phyloP scores from a whole-genome alignment of 2,113 vertebrate species.

The Girardinichthys multiradiatus region DNA sequence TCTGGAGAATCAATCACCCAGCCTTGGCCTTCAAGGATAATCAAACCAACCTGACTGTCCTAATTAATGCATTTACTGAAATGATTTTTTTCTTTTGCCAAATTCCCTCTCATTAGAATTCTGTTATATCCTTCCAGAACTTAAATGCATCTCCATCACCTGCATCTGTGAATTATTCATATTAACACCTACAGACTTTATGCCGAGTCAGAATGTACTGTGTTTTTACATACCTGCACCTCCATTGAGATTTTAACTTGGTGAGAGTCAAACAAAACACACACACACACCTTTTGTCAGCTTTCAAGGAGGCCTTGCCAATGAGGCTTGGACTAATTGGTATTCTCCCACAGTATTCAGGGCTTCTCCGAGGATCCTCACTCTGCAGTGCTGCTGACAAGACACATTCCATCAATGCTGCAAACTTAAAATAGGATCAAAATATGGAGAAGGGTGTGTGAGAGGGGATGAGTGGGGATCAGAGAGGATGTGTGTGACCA shows the following conservation, averaged over 20 bases:
- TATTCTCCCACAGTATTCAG: constrained; percentile 74
- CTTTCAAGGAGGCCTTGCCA: constrained; percentile 50
- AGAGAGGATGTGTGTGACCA: constrained; percentile 33
- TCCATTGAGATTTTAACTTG: neutral
- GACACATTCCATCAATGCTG: constrained; percentile 74
- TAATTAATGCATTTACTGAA: neutral
- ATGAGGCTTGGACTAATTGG: constrained; percentile 69
- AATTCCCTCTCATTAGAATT: constrained; percentile 53
- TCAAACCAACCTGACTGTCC: neutral
- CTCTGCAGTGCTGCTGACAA: constrained; percentile 76
- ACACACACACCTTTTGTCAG: constrained; percentile 12
- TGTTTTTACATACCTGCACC: neutral
- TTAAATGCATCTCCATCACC: constrained; percentile 36
- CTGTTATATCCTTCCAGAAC: constrained; percentile 18
- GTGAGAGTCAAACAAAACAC: neutral
- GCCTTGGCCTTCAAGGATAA: neutral
- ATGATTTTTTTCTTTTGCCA: constrained; percentile 27
- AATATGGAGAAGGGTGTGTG: constrained; percentile 45
- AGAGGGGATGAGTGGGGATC: neutral
- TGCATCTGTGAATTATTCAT: constrained; percentile 47
- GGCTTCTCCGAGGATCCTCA: constrained; percentile 75
- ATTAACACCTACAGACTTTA: constrained; percentile 39
- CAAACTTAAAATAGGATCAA: constrained; percentile 76
- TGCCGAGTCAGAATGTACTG: constrained; percentile 2
- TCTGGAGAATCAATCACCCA: neutral